Percentiles rank a stretch among this genome's conserved stretches.
These are phyloP conservation scores for Erynnis tages DNA, from an alignment of 2,888 invertebrate genomes.

Conservation along the genomic window DNA sequence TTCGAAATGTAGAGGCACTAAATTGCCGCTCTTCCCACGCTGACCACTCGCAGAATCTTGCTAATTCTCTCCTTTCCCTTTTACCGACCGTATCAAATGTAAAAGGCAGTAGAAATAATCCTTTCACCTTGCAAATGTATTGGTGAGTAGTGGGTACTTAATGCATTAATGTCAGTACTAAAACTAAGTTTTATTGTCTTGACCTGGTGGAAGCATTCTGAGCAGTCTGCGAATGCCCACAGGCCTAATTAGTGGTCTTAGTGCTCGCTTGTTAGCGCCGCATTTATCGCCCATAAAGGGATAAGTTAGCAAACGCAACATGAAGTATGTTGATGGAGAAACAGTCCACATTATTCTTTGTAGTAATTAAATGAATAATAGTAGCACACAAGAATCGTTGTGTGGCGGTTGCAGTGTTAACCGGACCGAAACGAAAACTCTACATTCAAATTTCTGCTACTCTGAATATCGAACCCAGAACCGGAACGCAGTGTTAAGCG, in stretches of 20 bases:
- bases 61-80: slow-evolving; percentile 47
- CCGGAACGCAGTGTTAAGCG: too few relatives aligned
- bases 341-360: too few relatives aligned
- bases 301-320: too few relatives aligned
- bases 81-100: slow-evolving; percentile 34
- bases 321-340: too few relatives aligned
- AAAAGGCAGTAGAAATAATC: slow-evolving; percentile 32
- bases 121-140: slow-evolving; percentile 34
- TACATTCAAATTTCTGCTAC: too few relatives aligned
- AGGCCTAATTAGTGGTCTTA: slow-evolving; percentile 12
- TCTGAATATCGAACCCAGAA: too few relatives aligned
- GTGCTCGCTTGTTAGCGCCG: not conserved
- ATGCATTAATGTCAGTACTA: slow-evolving; percentile 1
- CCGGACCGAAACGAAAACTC: too few relatives aligned
- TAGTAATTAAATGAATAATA: too few relatives aligned
- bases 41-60: slow-evolving; percentile 31
- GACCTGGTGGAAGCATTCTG: not conserved
- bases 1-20: slow-evolving; percentile 20
- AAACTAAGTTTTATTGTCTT: not conserved
- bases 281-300: too few relatives aligned
- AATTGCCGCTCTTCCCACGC: slow-evolving; percentile 38
- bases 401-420: too few relatives aligned
- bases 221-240: not conserved
- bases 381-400: too few relatives aligned
- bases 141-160: not conserved